Base-by-base conservation (phyloP, 30 jellyfish, hydroid and myxozoan genomes). In the Morbakka virulenta region DNA sequence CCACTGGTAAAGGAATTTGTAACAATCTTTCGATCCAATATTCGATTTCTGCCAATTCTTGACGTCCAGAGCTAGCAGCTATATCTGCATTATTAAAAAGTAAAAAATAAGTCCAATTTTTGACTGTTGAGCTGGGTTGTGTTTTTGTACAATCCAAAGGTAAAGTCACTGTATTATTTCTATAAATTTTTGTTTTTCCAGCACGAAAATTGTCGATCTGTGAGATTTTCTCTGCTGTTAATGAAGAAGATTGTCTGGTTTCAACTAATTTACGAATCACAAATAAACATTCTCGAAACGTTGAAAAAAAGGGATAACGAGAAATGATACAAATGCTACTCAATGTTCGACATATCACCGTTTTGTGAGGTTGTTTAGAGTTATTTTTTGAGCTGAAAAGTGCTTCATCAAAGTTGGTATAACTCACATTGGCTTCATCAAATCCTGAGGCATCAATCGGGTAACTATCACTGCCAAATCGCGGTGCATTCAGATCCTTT, bases 291-390 rank as follows among this genome's bases (percentile, higher is more conserved):
- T 89, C 97, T 22, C 97, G 75, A 63, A 76, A 89, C 4, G 97
- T 89, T 31, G 97, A 89, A 28, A 89, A 76, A 41, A 89, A 89
- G 2, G 97, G 97, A 24, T 69, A 57, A 35, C 86, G 77, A 4
- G 97, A 89, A 34, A 89, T 76, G 6, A 89, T 81, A 76, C 97
- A 89, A 66, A 89, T 53, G 63, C 97, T 89, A 4, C 95, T 89
- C 52, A 89, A 78, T 27, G 95, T 81, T 41, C 90, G 71, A 52
- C 97, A 89, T 50, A 88, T 31, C 11, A 82, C 81, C 3, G 94
- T 50, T 52, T 80, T 80, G 49, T 32, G 57, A 23, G 79, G 28
- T 28, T 80, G 52, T 26, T 52, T 64, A 6, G 3, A n/a, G 27
- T 21, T 31, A 13, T 69, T 48, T 2, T n/a, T 30, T 12, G 51